phyloP scores from a whole-genome alignment of 2,888 invertebrate genomes.

The Schrankia costaestrigalis region DNA sequence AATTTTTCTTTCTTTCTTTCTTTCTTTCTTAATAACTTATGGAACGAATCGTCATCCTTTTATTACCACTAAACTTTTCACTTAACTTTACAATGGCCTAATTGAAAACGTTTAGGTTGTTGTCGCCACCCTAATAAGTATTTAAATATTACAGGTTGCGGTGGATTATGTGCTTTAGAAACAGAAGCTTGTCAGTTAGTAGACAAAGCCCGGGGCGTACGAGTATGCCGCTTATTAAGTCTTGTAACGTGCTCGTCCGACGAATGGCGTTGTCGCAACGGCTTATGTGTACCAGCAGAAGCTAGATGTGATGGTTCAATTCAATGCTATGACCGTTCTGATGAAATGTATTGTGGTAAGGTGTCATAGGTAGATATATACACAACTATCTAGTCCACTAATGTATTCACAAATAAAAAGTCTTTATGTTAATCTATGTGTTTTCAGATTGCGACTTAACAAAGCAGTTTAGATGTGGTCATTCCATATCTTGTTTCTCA shows the following conservation, averaged over 20 bases:
- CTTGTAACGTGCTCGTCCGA: slow-evolving; percentile 81
- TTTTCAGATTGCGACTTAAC: slow-evolving; percentile 83
- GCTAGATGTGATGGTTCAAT: slow-evolving; percentile 86
- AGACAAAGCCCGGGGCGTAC: slow-evolving; percentile 73
- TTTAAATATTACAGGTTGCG: slow-evolving; percentile 74
- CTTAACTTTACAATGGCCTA: too few relatives aligned
- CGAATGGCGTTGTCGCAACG: slow-evolving; percentile 87
- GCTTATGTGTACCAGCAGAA: slow-evolving; percentile 82
- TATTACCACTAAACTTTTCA: too few relatives aligned
- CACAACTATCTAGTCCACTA: slow-evolving; percentile 2
- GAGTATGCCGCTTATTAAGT: slow-evolving; percentile 80
- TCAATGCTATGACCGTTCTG: slow-evolving; percentile 87
- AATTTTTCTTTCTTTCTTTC: too few relatives aligned
- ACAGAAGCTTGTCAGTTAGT: slow-evolving; percentile 83
- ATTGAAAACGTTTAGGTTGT: too few relatives aligned
- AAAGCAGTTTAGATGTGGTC: slow-evolving; percentile 87
- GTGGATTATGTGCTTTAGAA: slow-evolving; percentile 83
- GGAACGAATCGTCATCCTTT: too few relatives aligned
- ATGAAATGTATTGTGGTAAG: slow-evolving; percentile 87
- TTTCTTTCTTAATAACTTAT: too few relatives aligned
- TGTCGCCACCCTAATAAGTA: too few relatives aligned
- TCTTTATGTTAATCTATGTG: too few relatives aligned
- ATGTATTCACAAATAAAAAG: not conserved
- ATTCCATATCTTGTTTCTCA: slow-evolving; percentile 86
- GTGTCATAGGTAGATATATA: slow-evolving; percentile 15